Percentiles rank a stretch among this genome's conserved stretches.
phyloP scores from a whole-genome alignment of 2,797 vertebrate species.

The Pogonophryne albipinna region DNA sequence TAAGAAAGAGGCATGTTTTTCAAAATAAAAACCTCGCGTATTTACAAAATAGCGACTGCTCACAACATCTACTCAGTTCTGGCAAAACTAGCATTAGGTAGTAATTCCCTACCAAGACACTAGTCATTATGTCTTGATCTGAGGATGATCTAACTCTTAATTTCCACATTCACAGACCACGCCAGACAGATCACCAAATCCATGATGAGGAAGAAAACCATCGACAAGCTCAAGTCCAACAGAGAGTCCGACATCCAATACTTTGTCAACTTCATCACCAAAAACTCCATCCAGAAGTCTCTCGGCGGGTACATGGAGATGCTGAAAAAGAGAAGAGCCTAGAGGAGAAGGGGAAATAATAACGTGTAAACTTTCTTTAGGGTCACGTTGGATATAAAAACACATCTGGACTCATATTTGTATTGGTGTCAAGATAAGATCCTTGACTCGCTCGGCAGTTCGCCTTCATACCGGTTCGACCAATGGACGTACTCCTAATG shows the following conservation, averaged over 20 bases:
- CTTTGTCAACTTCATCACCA: conserved; percentile 89
- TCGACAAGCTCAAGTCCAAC: conserved; percentile 86
- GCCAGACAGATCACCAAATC: conserved; percentile 81
- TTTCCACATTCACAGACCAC: conserved; percentile 64
- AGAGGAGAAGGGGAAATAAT: conserved; percentile 11
- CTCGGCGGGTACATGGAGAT: conserved; percentile 88
- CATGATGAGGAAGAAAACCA: conserved; percentile 90
- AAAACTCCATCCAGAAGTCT: conserved; percentile 94
- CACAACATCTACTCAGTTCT: no score
- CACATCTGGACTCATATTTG: neutral
- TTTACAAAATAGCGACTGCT: no score
- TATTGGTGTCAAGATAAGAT: neutral
- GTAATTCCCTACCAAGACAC: no score
- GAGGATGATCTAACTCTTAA: neutral
- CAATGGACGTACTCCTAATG: no score
- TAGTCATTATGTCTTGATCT: no score
- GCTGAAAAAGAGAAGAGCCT: conserved; percentile 88
- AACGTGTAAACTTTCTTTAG: neutral
- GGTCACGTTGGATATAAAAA: conserved; percentile 20
- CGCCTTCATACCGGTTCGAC: neutral
- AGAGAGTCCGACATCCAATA: conserved; percentile 89
- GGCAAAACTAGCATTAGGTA: no score
- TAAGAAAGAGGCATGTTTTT: no score
- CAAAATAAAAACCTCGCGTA: no score
- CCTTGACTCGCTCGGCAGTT: neutral